Base-by-base conservation (phyloP, 1,140 invertebrate species). In the Spodoptera litura region DNA sequence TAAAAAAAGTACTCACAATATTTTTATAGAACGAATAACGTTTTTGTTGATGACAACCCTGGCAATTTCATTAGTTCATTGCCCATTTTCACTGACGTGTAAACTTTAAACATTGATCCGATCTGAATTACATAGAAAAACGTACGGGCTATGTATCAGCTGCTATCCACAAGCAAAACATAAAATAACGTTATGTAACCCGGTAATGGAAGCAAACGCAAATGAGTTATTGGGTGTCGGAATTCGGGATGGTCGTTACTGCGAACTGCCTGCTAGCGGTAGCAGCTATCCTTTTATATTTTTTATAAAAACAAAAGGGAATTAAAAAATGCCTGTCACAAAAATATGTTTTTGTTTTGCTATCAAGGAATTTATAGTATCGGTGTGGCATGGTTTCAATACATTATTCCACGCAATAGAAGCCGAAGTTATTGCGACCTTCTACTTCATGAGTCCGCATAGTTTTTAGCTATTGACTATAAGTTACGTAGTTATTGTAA, bases 381-480 rank as follows among this genome's bases (percentile, higher is more conserved):
- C 38, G 13, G 35, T 38, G 12, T 62, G n/a, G 59, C 59, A 62
- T 62, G 59, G 59, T 35, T 38, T 6, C n/a, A 62, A 31, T 8
- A 38, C 59, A 62, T 62, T 62, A 62, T 38, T 62, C 59, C n/a
- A 38, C 3, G 59, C 38, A 62, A 62, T 62, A 49, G 35, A 64
- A 35, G 35, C 2, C 35, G n/a, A 66, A 66, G 62, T 66, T 66
- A 49, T 15, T 49, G 38, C 49, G 62, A 25, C 62, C 62, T 64
- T 64, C 61, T 66, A 49, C 8, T 66, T 64, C 13, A 66, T 38
- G 62, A 66, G 38, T 66, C 38, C 15, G 62, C 38, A 20, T 12
- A 66, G 62, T 66, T 49, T 66, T 66, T 49, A 38, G 62, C 62
- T 20, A 66, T 38, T 66, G 62, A 20, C 62, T 20, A 66, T 66